A percentile compares a stretch with the other conserved stretches of the same genome.
phyloP scores from a whole-genome alignment of 1,140 invertebrate species.

The Zaprionus nigranus region DNA sequence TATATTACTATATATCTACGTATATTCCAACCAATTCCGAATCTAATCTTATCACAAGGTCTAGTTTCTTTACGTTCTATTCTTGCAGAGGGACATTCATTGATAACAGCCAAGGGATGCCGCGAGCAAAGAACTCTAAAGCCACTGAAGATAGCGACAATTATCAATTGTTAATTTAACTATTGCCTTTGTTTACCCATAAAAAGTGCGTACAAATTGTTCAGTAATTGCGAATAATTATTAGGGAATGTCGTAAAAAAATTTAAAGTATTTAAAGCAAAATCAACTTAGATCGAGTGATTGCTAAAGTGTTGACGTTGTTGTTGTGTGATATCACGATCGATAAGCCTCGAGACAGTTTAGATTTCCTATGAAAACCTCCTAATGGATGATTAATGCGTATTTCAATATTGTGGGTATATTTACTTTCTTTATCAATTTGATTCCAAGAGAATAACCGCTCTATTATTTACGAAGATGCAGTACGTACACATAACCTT shows the following conservation, averaged over 20 bases:
- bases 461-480: not conserved
- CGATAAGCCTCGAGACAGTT: slow-evolving; percentile 46
- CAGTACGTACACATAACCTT: not conserved
- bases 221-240: slow-evolving; percentile 71
- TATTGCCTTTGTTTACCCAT: slow-evolving; percentile 38
- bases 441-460: not conserved
- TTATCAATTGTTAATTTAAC: slow-evolving; percentile 14
- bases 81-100: slow-evolving; percentile 8
- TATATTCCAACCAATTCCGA: slow-evolving; percentile 4
- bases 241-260: slow-evolving; percentile 39
- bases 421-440: not conserved
- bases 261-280: slow-evolving; percentile 30
- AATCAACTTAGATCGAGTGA: slow-evolving; percentile 25
- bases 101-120: slow-evolving; percentile 15
- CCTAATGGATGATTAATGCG: slow-evolving; percentile 61
- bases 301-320: slow-evolving; percentile 26
- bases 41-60: slow-evolving; percentile 42
- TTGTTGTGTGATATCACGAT: slow-evolving; percentile 42
- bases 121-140: slow-evolving; percentile 29
- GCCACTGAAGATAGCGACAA: slow-evolving; percentile 16
- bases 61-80: slow-evolving; percentile 22
- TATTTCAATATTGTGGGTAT: slow-evolving; percentile 25
- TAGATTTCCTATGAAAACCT: slow-evolving; percentile 31
- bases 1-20: slow-evolving; percentile 10
- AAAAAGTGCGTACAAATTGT: slow-evolving; percentile 69